Percentiles rank a stretch among this genome's conserved stretches.
These are phyloP conservation scores for Terebella lapidaria DNA, from an alignment of 2,888 invertebrate genomes.

Conservation along the genomic window DNA sequence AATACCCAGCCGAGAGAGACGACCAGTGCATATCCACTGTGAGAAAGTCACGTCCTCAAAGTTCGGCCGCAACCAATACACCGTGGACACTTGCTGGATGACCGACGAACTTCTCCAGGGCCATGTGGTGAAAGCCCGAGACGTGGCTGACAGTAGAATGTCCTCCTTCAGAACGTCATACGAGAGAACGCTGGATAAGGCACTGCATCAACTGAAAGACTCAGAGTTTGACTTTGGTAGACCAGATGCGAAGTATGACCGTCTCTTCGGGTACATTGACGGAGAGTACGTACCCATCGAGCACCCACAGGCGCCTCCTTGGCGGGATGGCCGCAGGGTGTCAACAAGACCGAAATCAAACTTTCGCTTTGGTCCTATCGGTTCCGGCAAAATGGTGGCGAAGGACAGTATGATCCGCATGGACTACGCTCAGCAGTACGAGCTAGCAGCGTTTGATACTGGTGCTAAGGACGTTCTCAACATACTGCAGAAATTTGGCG, in stretches of 20 bases:
- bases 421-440: background rate
- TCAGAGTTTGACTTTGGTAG: background rate
- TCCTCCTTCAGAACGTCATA: background rate
- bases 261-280: background rate
- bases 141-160: background rate
- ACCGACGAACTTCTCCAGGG: background rate
- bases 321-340: background rate
- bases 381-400: background rate
- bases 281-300: background rate
- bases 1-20: too few species aligned
- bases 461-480: background rate
- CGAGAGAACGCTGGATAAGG: background rate
- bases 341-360: too few species aligned
- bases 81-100: too few species aligned
- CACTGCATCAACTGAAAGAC: background rate
- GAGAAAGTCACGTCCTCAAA: too few species aligned
- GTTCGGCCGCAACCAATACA: too few species aligned
- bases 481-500: background rate
- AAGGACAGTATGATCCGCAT: background rate
- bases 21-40: too few species aligned
- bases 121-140: background rate
- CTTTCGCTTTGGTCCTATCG: background rate
- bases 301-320: background rate
- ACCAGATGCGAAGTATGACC: background rate
- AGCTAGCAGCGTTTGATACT: background rate